Base-by-base conservation (phyloP, 2,888 invertebrate genomes). In the Phoenoteleia sp. region DNA sequence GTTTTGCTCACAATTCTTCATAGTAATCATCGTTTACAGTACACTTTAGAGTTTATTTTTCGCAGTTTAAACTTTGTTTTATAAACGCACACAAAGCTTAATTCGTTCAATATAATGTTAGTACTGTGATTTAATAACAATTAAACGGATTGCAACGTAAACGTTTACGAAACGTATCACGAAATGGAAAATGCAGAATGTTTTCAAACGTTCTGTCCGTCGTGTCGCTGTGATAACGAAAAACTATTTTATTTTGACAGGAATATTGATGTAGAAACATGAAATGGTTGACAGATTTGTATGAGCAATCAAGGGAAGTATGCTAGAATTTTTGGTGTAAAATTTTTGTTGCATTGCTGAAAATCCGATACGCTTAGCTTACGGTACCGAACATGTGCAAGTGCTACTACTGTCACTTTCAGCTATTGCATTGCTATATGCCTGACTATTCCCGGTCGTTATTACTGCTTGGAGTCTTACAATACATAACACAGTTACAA, bases 371-470 rank as follows among this genome's bases (percentile, higher is more conserved):
- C 52, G 52, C 49, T 23, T 74, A 52, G 64, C 42, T 42, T 64
- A 64, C 56, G 56, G 6, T 42, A 17, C 42, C 21, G 47, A 56
- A 66, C 66, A 47, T 66, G 56, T 76, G 56, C 66, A 36, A 56
- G 45, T 33, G 17, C 36, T 79, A 45, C 79, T 64, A 71, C 64
- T 79, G 79, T 79, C 72, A 66, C 71, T 80, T 71, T 66, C 66
- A 66, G 64, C 64, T 47, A 54, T 64, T 72, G 47, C 62, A 33
- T 56, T 52, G n/a, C n/a, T n/a, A n/a, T n/a, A n/a, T 17, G 64
- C 56, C 72, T 56, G 54, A 66, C 66, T 66, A 80, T 80, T 64
- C 64, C 49, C 39, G 60, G 19, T 66, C 49, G 66, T 66, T 74
- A 64, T 64, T 56, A 80, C 80, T 80, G 56, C 25, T 45, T 17